phyloP scores from a whole-genome alignment of 2,797 vertebrate genomes.

The Hybognathus amarus region DNA sequence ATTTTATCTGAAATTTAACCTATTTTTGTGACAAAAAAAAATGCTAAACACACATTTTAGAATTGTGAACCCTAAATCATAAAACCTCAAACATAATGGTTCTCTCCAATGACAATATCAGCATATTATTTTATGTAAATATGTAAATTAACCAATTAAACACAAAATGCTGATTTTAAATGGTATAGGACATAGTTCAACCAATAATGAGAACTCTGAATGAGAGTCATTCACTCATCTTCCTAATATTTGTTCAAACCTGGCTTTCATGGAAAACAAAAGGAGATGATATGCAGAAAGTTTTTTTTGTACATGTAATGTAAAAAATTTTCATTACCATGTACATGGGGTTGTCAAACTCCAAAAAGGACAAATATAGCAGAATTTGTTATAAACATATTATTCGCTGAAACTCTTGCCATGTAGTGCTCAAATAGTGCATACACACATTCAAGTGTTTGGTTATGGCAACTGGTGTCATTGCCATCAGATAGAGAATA shows the following conservation, averaged over 20 bases:
- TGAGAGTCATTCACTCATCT: background rate
- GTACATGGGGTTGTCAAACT: background rate
- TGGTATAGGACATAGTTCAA: background rate
- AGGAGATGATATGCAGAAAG: background rate
- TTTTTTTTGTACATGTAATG: background rate
- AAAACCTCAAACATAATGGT: background rate
- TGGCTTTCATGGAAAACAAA: background rate
- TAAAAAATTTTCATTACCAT: background rate
- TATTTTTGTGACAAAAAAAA: background rate
- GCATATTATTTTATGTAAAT: conserved; percentile 2
- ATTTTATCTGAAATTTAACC: background rate
- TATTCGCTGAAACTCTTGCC: background rate
- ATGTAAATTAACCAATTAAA: background rate
- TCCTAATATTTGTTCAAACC: background rate
- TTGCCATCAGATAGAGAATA: background rate
- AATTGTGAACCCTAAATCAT: background rate
- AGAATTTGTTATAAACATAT: background rate
- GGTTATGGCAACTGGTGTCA: background rate
- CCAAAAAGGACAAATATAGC: background rate
- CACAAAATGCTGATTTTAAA: background rate
- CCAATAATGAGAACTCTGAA: background rate
- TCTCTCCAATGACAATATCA: background rate
- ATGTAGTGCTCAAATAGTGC: background rate
- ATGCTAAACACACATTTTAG: background rate
- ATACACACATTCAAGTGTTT: background rate